Evolutionary conservation across 2,113 vertebrate species (phyloP), one percentile per base, ranked within the genome.

Genomic region (Labrus mixtus): DNA sequence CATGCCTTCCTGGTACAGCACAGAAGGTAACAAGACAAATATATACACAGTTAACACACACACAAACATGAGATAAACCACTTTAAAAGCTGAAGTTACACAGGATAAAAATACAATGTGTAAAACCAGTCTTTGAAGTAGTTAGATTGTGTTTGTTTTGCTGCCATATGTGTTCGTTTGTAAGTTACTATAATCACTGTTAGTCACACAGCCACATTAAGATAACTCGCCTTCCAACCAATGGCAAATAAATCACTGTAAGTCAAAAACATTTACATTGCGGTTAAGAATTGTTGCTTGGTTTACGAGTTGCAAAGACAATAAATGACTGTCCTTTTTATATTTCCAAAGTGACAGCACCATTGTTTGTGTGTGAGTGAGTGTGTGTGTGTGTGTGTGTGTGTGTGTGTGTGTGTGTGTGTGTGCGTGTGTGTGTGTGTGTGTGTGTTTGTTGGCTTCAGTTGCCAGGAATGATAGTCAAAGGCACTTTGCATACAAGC

Each of bases 381-480:
- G 29, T 33, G 29, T 33, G 29, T 29, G 6, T 54, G 37, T 43
- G 36, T 68, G 43, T 71, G 36, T 20, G 41, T 54, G 17, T 60
- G 29, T 33, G 29, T 33, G 4, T 33, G 6, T 33, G 6, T 33
- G 29, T 33, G 29, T 33, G 29, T 2, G 29, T 1, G 29, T 33
- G 29, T 33, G 29, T 29, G 6, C 48, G 37, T 43, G 36, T 68
- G 43, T 71, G 36, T 20, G 41, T 54, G 17, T 60, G 9, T 73
- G 37, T 50, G 12, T 37, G 62, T 68, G 61, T 53, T 23, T 69
- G 10, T 48, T 46, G 4, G 10, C 8, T 45, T 41, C n/a, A 11
- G 6, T 36, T 60, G 51, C 57, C 10, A 19, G 56, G 25, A 85
- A 62, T 36, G n/a, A 25, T 45, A 45, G 51, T 13, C 29, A 25